Evolutionary conservation across 2,888 invertebrate species (phyloP), one percentile per base, ranked within the genome.

Genomic region (Stenotaenia linearis): DNA sequence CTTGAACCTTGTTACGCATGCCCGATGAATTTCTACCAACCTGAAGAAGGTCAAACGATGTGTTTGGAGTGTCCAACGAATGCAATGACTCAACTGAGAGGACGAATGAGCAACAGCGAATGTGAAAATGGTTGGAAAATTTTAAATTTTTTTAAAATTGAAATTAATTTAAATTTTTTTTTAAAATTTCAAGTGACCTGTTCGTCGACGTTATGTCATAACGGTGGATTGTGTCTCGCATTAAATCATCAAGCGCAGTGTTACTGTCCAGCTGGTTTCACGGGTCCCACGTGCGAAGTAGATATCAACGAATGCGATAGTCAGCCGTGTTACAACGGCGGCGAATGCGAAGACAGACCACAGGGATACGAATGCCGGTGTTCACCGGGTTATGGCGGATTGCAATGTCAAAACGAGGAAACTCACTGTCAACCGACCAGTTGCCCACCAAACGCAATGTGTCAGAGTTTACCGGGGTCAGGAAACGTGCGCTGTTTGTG

Each of bases 221-320:
- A 96, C 84, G 96, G 96, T 1, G 96, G 96, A 10, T 88, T 96
- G 0, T 96, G 96, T 85, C 91, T 95, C 7, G 93, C 95, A 0
- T 92, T 94, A 90, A 93, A 94, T 56, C 96, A 96, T 83, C 92
- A 92, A 78, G 90, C 95, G 74, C 95, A 95, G 85, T 97, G 97
- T 85, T 94, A 95, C 88, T 97, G 97, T 84, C 96, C 96, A 0
- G 96, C 96, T 84, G 96, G 96, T 79, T 97, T 96, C 87, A 95
- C 95, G 0, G 97, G 97, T 80, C 90, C 93, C 80, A 90, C 94
- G 81, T 98, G 97, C 86, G 97, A 98, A 88, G 91, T 95, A 81
- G 98, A 98, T 84, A 95, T 97, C 76, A 94, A 97, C 84, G 97
- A 97, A 85, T 98, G 98, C 85, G 92, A 93, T 6, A 96, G 96